These are phyloP conservation scores for Galagoides demidoff DNA, from an alignment of 2,797 vertebrate genomes.

Conservation along the genomic window DNA sequence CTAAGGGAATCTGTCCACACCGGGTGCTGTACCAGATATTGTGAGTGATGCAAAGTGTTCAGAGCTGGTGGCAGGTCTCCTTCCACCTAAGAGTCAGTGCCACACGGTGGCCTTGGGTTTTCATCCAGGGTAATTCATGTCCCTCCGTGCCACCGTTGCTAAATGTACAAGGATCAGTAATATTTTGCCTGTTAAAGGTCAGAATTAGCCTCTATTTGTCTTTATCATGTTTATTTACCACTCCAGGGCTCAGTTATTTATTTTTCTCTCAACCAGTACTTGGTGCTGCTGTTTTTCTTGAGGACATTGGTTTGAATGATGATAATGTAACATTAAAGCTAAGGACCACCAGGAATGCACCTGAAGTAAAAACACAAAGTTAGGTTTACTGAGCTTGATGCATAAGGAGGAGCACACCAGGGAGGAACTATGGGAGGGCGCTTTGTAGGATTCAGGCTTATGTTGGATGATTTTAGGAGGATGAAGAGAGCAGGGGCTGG, in stretches of 20 bases:
- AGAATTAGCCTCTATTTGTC: slow-evolving; percentile 31
- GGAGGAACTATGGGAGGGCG: neutral
- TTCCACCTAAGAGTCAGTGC: neutral
- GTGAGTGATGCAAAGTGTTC: neutral
- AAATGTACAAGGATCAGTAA: neutral
- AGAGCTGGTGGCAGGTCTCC: neutral
- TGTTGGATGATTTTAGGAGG: neutral
- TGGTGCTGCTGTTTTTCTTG: neutral
- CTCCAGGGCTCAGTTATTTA: neutral
- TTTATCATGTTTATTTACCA: neutral
- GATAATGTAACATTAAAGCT: neutral
- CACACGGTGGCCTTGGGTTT: neutral
- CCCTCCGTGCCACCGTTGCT: neutral
- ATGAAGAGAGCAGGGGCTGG: neutral
- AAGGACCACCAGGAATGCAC: neutral
- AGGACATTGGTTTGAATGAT: neutral
- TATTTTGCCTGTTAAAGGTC: neutral
- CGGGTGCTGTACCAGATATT: neutral
- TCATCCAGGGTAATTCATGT: neutral
- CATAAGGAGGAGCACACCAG: neutral
- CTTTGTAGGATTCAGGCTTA: neutral
- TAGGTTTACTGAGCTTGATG: neutral
- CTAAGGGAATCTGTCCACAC: neutral
- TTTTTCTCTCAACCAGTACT: neutral
- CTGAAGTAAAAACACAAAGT: neutral